These are phyloP conservation scores for Pseudorhombus dupliciocellatus DNA, from an alignment of 2,113 vertebrate species.

Conservation along the genomic window DNA sequence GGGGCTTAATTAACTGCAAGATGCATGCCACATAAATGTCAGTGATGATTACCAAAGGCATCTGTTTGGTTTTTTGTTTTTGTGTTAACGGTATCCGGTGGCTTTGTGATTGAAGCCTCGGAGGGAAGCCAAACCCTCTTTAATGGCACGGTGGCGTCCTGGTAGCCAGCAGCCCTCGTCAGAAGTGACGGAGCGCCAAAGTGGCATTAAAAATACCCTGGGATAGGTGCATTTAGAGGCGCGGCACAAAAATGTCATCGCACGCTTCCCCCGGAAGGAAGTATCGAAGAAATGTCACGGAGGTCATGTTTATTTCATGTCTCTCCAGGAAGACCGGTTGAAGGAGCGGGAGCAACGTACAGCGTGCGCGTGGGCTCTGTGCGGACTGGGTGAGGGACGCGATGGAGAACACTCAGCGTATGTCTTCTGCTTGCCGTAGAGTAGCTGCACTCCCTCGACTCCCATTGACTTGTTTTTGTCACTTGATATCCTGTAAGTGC, in stretches of 20 bases:
- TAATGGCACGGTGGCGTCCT: slow-evolving; percentile 33
- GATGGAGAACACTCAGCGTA: not conserved
- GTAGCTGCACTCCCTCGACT: not conserved
- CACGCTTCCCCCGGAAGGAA: slow-evolving; percentile 51
- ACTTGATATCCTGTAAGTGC: slow-evolving; percentile 6
- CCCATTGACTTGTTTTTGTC: slow-evolving; percentile 33
- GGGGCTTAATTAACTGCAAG: slow-evolving; percentile 1
- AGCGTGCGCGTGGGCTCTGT: not conserved
- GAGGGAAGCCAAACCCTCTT: slow-evolving; percentile 19
- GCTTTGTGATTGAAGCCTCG: slow-evolving; percentile 12
- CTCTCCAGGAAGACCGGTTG: slow-evolving; percentile 50
- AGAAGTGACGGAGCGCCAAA: slow-evolving; percentile 68
- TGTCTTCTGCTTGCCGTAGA: not conserved
- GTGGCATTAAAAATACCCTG: slow-evolving; percentile 75
- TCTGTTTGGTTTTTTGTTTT: not conserved
- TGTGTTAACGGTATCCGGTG: not conserved
- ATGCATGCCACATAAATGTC: not conserved
- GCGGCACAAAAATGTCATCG: slow-evolving; percentile 73
- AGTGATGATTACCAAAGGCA: slow-evolving; percentile 7
- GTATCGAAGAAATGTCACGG: slow-evolving; percentile 61
- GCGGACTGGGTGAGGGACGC: not conserved
- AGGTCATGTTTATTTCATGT: slow-evolving; percentile 74
- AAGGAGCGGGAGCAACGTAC: not conserved
- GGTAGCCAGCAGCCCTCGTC: slow-evolving; percentile 61
- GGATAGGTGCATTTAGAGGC: slow-evolving; percentile 72